Percentiles rank a stretch among this genome's conserved stretches.
Conservation (phyloP, 2,888 invertebrate species). For the Cosmorhoe ocellata region DNA sequence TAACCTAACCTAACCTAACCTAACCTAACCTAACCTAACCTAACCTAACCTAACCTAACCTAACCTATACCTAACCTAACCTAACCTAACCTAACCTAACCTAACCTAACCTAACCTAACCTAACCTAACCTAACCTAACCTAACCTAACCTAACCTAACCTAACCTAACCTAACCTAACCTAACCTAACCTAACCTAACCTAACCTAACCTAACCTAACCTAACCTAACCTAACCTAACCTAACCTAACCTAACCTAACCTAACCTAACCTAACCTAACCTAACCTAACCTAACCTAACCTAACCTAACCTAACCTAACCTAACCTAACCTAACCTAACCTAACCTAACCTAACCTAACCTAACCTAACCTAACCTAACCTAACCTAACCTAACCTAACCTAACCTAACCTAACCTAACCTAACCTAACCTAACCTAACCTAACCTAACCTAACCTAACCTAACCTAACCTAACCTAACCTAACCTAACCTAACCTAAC, state of each 20-base stretch:
- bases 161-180: slow-evolving; percentile 32
- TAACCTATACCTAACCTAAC: slow-evolving; percentile 32
- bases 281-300: background rate
- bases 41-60: slow-evolving; percentile 35
- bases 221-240: slow-evolving; percentile 31
- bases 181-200: slow-evolving; percentile 32
- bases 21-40: slow-evolving; percentile 37
- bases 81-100: slow-evolving; percentile 26
- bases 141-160: slow-evolving; percentile 35
- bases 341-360: background rate
- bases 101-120: slow-evolving; percentile 24
- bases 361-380: slow-evolving; percentile 1
- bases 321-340: background rate
- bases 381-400: slow-evolving; percentile 38
- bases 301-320: background rate
- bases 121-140: slow-evolving; percentile 30
- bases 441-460: slow-evolving; percentile 37
- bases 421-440: slow-evolving; percentile 37
- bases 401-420: slow-evolving; percentile 38
- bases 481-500: slow-evolving; percentile 34
- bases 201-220: slow-evolving; percentile 31
- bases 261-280: slow-evolving; percentile 30
- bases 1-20: slow-evolving; percentile 36
- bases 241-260: slow-evolving; percentile 36
- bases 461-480: slow-evolving; percentile 39